Conservation (phyloP, 2,888 invertebrate genomes). For the Trissolcus brochymenae region DNA sequence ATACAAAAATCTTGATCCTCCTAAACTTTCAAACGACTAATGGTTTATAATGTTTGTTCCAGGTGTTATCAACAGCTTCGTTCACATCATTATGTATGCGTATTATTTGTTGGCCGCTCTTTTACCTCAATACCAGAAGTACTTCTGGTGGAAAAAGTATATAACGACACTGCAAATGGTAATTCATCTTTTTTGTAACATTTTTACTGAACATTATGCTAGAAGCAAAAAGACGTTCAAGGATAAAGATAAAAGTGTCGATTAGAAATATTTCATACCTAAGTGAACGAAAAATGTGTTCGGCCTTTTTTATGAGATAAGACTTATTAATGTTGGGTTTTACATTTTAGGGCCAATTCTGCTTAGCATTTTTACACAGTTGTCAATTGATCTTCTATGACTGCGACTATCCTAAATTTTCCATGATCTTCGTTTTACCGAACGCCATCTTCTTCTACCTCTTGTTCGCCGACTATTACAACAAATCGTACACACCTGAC, state of each 20-base stretch:
- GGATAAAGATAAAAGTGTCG: too few relatives aligned
- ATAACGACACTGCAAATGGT: slow-evolving; percentile 95
- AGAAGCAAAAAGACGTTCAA: too few relatives aligned
- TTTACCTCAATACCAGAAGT: slow-evolving; percentile 91
- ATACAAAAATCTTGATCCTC: too few relatives aligned
- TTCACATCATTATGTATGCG: slow-evolving; percentile 95
- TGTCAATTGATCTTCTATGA: slow-evolving; percentile 90
- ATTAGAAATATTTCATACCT: neutral
- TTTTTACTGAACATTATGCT: too few relatives aligned
- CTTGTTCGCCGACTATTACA: slow-evolving; percentile 94
- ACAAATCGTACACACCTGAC: slow-evolving; percentile 81
- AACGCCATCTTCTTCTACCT: slow-evolving; percentile 96
- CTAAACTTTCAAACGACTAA: too few relatives aligned
- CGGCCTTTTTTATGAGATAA: neutral
- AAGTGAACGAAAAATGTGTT: too few relatives aligned
- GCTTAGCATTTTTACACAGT: slow-evolving; percentile 90
- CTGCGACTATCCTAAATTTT: slow-evolving; percentile 92
- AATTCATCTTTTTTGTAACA: slow-evolving; percentile 54
- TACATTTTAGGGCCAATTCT: slow-evolving; percentile 88
- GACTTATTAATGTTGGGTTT: slow-evolving; percentile 14
- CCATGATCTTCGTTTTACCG: slow-evolving; percentile 88
- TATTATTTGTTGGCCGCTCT: slow-evolving; percentile 94
- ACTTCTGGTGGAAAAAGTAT: slow-evolving; percentile 95
- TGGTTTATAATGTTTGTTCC: slow-evolving; percentile 7
- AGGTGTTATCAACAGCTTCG: slow-evolving; percentile 93